Evolutionary conservation across 2,888 invertebrate species (phyloP), one percentile per base, ranked within the genome.

Genomic region (Acanthosoma haemorrhoidale): DNA sequence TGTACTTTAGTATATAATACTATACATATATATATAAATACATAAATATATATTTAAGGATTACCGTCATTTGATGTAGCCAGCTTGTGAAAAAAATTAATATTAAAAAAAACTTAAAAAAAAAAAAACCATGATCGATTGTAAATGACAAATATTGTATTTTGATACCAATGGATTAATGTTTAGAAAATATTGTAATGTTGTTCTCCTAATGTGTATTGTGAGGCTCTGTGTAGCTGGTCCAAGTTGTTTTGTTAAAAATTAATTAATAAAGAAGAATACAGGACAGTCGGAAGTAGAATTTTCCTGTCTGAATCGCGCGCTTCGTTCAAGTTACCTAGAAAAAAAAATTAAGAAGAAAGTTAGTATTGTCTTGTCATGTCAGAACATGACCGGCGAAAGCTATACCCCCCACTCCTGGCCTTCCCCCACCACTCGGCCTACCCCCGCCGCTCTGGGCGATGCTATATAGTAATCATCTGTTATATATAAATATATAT

Each of bases 101-200:
- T 58, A 38, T 58, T 1, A 6, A 18, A 51, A 34, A 58, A 29
- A 16, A 31, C 25, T 15, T 16, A 64, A 70, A 68, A 63, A 63
- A 68, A 69, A 63, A 13, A n/a, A 66, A 51, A 60, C 71, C 18
- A 69, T 70, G 70, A 59, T 63, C 68, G 70, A 73, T 68, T 73
- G 73, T 71, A 71, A 72, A 73, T 71, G 68, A 73, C 43, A 72
- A 69, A 70, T 73, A 73, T 64, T 73, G 73, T 73, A 73, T 73
- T 73, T 73, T 73, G 73, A 73, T 73, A 73, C 73, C 72, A 70
- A n/a, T 72, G 69, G 68, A 72, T 34, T 72, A 71, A 66, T 69
- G 69, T 63, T 70, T 67, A 71, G 69, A 41, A 58, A 36, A 68
- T 34, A 16, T 34, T 31, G n/a, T n/a, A 8, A 32, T 60, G 32